These are phyloP conservation scores for Recurvirostra avosetta DNA, from an alignment of 2,113 vertebrate genomes.

Conservation along the genomic window DNA sequence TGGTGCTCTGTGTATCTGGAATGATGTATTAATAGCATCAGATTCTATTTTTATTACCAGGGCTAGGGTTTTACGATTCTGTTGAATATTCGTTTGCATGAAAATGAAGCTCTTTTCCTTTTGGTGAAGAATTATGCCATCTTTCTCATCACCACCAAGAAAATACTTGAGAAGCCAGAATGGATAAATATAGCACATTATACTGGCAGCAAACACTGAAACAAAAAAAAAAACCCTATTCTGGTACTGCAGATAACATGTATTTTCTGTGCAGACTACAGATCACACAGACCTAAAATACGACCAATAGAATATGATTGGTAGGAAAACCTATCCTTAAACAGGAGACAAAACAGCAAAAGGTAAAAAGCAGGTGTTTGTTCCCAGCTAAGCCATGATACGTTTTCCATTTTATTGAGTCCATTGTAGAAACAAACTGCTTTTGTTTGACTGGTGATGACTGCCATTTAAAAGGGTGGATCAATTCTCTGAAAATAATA, in stretches of 20 bases:
- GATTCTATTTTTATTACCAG: conserved; percentile 37
- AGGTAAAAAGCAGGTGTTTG: neutral
- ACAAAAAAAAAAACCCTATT: neutral
- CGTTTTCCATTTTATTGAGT: neutral
- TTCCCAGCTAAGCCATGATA: neutral
- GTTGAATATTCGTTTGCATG: conserved; percentile 20
- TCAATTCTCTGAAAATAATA: neutral
- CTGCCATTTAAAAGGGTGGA: neutral
- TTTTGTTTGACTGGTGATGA: neutral
- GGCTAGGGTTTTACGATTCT: neutral
- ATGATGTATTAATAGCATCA: conserved; percentile 24
- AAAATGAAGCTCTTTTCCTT: neutral
- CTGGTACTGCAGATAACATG: neutral
- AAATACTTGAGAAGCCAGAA: neutral
- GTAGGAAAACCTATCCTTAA: neutral
- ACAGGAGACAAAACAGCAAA: neutral
- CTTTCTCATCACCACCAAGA: neutral
- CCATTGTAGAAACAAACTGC: neutral
- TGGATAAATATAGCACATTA: neutral
- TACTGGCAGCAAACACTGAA: neutral
- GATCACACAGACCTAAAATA: neutral
- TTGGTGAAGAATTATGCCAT: neutral
- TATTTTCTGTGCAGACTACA: neutral
- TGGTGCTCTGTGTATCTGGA: neutral
- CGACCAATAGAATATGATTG: neutral